Percentiles rank a stretch among this genome's conserved stretches.
Evolutionary conservation across 2,888 invertebrate species (phyloP).

Genomic region (Meganola albula): DNA sequence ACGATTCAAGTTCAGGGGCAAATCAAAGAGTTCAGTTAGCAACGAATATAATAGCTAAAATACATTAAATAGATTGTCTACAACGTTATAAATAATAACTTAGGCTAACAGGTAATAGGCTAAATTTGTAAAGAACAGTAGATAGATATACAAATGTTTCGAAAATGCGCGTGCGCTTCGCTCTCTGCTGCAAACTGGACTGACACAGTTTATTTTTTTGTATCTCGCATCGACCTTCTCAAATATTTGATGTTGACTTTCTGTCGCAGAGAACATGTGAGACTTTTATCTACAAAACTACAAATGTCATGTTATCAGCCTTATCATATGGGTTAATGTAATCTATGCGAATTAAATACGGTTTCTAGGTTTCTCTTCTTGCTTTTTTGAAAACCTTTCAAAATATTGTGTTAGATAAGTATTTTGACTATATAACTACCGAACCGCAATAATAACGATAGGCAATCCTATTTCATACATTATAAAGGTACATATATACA

Average conservation of each 20-base stretch:
- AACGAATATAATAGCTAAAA: conserved; percentile 18
- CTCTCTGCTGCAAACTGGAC: conserved; percentile 37
- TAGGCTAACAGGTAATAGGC: conserved; percentile 36
- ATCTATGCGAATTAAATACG: conserved; percentile 1
- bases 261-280: conserved; percentile 36
- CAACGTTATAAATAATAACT: conserved; percentile 34
- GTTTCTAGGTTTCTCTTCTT: too few species aligned
- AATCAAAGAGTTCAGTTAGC: conserved; percentile 28
- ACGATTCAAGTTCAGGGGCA: conserved; percentile 27
- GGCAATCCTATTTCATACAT: too few species aligned
- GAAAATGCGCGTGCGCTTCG: conserved; percentile 28
- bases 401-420: too few species aligned
- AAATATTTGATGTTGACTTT: conserved; percentile 55
- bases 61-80: conserved; percentile 17
- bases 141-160: too few species aligned
- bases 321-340: neutral
- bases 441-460: too few species aligned
- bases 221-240: conserved; percentile 52
- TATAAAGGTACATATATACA: too few species aligned
- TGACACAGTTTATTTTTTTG: conserved; percentile 44
- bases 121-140: too few species aligned
- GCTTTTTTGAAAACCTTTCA: too few species aligned
- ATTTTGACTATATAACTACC: too few species aligned
- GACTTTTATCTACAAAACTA: conserved; percentile 34
- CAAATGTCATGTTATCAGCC: conserved; percentile 27